A percentile compares a stretch with the other conserved stretches of the same genome.
Evolutionary conservation across 2,797 vertebrate genomes (phyloP).

Genomic region (Phylloscopus collybita): DNA sequence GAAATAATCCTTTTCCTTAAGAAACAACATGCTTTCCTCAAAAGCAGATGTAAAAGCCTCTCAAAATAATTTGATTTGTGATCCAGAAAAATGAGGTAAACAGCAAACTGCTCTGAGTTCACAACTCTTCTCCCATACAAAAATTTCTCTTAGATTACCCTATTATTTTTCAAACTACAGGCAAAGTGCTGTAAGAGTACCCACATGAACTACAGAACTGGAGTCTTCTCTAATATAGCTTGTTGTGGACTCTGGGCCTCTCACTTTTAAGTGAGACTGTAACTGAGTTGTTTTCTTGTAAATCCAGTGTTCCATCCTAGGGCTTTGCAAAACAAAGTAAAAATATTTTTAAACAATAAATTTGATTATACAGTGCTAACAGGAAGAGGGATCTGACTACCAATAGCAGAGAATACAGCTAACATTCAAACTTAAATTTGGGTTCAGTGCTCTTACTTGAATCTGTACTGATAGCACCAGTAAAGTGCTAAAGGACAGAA

Average conservation of each 20-base stretch:
- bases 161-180: neutral
- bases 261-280: neutral
- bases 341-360: neutral
- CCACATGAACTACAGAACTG: neutral
- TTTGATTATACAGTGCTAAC: neutral
- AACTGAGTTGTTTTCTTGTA: neutral
- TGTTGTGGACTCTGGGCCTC: neutral
- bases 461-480: neutral
- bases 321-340: neutral
- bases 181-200: rapidly evolving
- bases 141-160: neutral
- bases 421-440: neutral
- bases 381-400: neutral
- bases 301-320: neutral
- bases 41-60: neutral
- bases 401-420: neutral
- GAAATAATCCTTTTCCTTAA: neutral
- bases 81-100: neutral
- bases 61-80: neutral
- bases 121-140: neutral
- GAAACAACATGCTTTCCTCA: neutral
- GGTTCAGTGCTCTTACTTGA: neutral
- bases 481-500: neutral
- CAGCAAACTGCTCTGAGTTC: neutral
- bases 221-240: neutral